phyloP scores from a whole-genome alignment of 2,888 invertebrate genomes.

The Polydrusus cervinus region DNA sequence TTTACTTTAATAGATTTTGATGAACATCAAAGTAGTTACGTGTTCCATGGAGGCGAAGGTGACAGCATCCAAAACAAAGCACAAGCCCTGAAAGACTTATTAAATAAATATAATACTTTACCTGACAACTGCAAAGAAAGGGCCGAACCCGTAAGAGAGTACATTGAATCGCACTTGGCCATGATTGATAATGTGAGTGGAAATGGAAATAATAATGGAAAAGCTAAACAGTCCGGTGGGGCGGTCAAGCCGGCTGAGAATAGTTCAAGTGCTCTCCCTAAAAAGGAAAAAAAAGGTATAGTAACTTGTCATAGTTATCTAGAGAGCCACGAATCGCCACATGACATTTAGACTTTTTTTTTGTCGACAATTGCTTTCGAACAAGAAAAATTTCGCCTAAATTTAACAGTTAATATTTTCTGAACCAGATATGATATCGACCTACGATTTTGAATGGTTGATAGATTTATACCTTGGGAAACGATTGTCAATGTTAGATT shows the following conservation, averaged over 20 bases:
- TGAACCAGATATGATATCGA: no score
- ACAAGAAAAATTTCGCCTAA: no score
- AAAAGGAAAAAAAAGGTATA: conserved; percentile 37
- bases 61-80: conserved; percentile 58
- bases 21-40: conserved; percentile 58
- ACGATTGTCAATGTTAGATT: no score
- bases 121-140: conserved; percentile 64
- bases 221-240: not conserved
- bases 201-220: conserved; percentile 21
- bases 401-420: no score
- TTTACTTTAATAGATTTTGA: conserved; percentile 53
- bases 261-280: conserved; percentile 22
- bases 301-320: not conserved
- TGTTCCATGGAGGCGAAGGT: conserved; percentile 58
- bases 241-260: not conserved
- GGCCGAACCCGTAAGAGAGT: conserved; percentile 67
- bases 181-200: conserved; percentile 59
- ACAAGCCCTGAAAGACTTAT: conserved; percentile 60
- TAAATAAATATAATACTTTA: conserved; percentile 65
- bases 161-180: conserved; percentile 65
- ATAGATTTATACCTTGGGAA: no score
- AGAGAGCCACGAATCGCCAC: no score
- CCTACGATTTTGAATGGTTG: no score
- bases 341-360: no score
- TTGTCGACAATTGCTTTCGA: no score